phyloP scores from a whole-genome alignment of 1,140 invertebrate species.

The Magallana gigas region DNA sequence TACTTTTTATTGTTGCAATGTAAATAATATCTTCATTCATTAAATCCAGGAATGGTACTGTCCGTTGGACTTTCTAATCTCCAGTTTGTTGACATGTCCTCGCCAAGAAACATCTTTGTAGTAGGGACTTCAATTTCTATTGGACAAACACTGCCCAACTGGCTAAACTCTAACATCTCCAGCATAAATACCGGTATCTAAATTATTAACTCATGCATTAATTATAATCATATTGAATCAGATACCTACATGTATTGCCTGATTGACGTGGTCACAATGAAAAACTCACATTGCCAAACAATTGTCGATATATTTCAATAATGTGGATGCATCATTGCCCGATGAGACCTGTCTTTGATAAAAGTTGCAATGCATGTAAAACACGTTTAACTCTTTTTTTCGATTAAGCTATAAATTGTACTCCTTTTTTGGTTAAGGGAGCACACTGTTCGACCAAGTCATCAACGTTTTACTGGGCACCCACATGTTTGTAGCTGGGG shows the following conservation, averaged over 20 bases:
- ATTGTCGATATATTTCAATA: too few species aligned
- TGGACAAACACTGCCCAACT: constrained; percentile 87
- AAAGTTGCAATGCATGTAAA: neutral
- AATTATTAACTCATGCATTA: neutral
- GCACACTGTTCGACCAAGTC: constrained; percentile 66
- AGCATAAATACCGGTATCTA: constrained; percentile 85
- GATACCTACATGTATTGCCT: too few species aligned
- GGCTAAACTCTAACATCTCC: constrained; percentile 83
- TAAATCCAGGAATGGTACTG: constrained; percentile 69
- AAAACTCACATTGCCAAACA: neutral
- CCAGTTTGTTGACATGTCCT: constrained; percentile 90
- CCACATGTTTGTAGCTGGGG: constrained; percentile 75
- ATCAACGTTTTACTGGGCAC: constrained; percentile 69
- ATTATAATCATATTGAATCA: neutral
- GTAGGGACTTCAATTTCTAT: constrained; percentile 92
- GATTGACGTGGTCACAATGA: neutral
- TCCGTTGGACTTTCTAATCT: constrained; percentile 85
- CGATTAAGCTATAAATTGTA: neutral
- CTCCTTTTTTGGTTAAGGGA: constrained; percentile 59
- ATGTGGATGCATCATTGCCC: neutral
- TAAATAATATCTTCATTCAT: neutral
- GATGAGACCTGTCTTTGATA: too few species aligned
- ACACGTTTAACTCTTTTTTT: neutral
- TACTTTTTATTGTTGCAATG: neutral
- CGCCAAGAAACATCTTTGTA: constrained; percentile 90